A percentile compares a stretch with the other conserved stretches of the same genome.
phyloP scores from a whole-genome alignment of 2,888 invertebrate genomes.

The Vanessa cardui region DNA sequence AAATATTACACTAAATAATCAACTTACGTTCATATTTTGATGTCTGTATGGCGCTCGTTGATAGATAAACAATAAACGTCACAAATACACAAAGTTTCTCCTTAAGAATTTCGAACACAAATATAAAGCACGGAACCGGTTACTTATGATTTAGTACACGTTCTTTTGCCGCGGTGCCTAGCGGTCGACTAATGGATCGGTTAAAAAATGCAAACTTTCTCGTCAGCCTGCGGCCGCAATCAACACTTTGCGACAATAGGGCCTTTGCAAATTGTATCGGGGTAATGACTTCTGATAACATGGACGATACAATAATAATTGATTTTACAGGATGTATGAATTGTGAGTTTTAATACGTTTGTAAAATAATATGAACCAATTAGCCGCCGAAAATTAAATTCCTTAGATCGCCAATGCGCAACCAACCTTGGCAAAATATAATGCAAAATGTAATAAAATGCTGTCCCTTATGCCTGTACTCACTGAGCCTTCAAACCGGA shows the following conservation, averaged over 20 bases:
- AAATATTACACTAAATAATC: conserved; percentile 13
- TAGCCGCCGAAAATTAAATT: too few relatives aligned
- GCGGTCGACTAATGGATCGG: conserved; percentile 32
- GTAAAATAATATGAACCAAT: neutral
- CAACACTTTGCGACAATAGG: conserved; percentile 19
- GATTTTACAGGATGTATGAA: neutral
- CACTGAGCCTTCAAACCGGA: too few relatives aligned
- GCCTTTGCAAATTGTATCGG: conserved; percentile 24
- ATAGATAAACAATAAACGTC: conserved; percentile 41
- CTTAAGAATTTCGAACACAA: conserved; percentile 42
- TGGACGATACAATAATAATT: conserved; percentile 1
- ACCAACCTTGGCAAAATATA: too few relatives aligned
- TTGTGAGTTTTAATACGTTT: neutral
- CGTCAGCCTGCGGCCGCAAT: conserved; percentile 39
- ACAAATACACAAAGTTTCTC: conserved; percentile 45
- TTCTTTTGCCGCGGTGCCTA: conserved; percentile 21
- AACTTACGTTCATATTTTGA: conserved; percentile 44
- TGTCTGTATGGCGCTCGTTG: conserved; percentile 18
- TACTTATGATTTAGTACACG: conserved; percentile 20
- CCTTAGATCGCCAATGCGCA: too few relatives aligned
- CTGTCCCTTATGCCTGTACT: too few relatives aligned
- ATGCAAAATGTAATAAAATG: too few relatives aligned
- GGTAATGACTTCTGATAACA: conserved; percentile 22
- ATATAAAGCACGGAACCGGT: conserved; percentile 39
- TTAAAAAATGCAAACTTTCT: conserved; percentile 40